These are phyloP conservation scores for Mormyrus hasselquistii DNA, from an alignment of 2,797 vertebrate genomes.

Conservation along the genomic window DNA sequence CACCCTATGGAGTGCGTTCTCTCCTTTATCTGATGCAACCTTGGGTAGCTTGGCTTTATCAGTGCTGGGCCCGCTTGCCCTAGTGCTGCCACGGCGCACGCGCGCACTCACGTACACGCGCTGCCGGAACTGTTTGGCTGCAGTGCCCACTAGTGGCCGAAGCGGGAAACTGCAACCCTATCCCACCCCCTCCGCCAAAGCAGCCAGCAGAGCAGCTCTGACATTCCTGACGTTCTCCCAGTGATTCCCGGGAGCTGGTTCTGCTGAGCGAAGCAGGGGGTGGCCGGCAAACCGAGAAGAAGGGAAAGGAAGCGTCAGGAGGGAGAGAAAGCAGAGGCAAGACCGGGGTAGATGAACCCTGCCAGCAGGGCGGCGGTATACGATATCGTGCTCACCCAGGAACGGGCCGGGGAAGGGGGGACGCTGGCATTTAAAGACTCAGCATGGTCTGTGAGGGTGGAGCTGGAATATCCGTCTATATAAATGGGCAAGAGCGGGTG, in stretches of 20 bases:
- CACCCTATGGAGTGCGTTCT: constrained; percentile 55
- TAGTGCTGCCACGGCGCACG: constrained; percentile 26
- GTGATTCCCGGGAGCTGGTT: constrained; percentile 14
- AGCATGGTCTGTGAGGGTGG: background rate
- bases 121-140: constrained; percentile 53
- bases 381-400: background rate
- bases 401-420: background rate
- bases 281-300: background rate
- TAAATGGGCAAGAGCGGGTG: background rate
- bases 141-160: constrained; percentile 67
- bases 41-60: constrained; percentile 62
- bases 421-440: background rate
- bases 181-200: background rate
- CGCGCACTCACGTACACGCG: background rate
- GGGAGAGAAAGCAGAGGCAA: background rate
- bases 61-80: constrained; percentile 48
- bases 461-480: background rate
- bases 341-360: background rate
- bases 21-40: constrained; percentile 55
- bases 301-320: background rate
- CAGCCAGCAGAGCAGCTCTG: background rate
- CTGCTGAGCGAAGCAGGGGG: background rate
- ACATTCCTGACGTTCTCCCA: background rate
- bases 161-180: background rate
- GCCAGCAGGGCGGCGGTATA: background rate